Evolutionary conservation across 2,113 vertebrate species (phyloP), one percentile per base, ranked within the genome.

Genomic region (Mastomys coucha): DNA sequence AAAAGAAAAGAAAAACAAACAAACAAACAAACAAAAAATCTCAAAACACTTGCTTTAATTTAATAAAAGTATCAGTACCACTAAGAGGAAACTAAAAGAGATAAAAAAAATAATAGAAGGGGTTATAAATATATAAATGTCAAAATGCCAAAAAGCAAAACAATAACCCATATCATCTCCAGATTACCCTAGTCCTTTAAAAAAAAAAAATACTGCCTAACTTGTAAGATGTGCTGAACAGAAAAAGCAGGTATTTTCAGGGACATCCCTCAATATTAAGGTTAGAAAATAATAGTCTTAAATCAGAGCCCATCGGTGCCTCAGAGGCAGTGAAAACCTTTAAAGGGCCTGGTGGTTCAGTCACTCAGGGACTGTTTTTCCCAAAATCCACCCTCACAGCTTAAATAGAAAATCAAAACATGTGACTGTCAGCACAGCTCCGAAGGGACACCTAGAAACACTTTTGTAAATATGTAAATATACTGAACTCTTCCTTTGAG

Each of bases 91-190:
- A 4, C n/a, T 53, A 93, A 94, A 77, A 93, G 7, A 53, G 22
- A 73, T 96, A 56, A 28, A 2, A 65, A 63, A 72, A 93, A 56
- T 36, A 93, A 89, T 3, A 91, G 20, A 11, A 77, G n/a, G 77
- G 19, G 28, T 73, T 77, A 49, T 75, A 69, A 85, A 88, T 45
- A 78, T 4, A 33, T 86, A 93, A 94, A 93, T 82, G 8, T 86
- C 13, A 94, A 93, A 97, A 86, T 72, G 78, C n/a, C 67, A 95
- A 73, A 88, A 94, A 14, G 39, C 81, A 96, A 92, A 96, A 80
- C 33, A 60, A 60, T n/a, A 39, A 36, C 0, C n/a, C 36, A 36
- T 14, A 36, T 24, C 87, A 45, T 88, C 51, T 92, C 72, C 78
- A 90, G 69, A 90, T 84, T 70, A 91, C 22, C 60, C 90, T 77